These are phyloP conservation scores for Agrochola lota DNA, from an alignment of 2,888 invertebrate species.

Conservation along the genomic window DNA sequence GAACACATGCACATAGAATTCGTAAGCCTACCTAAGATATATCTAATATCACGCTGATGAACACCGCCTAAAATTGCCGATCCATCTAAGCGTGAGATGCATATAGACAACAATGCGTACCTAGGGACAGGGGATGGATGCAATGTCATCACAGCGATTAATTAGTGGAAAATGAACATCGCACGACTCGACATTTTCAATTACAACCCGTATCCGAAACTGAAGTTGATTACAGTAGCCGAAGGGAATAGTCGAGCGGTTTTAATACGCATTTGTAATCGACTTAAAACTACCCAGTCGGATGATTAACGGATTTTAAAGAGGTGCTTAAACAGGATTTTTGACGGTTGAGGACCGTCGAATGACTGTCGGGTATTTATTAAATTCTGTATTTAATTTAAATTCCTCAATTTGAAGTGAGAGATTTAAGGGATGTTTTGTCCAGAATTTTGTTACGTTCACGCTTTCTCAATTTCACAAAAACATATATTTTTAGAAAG, in stretches of 20 bases:
- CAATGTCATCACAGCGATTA: conserved; percentile 88
- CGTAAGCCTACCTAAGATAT: conserved; percentile 4
- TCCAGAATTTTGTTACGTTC: neutral
- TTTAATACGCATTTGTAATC: conserved; percentile 78
- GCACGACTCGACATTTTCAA: conserved; percentile 88
- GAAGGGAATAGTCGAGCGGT: conserved; percentile 78
- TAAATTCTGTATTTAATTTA: conserved; percentile 35
- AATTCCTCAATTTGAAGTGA: conserved; percentile 5
- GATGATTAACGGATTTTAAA: conserved; percentile 68
- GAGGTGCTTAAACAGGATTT: conserved; percentile 56
- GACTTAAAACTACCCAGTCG: conserved; percentile 78
- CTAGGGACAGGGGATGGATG: conserved; percentile 70
- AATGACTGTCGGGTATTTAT: conserved; percentile 27
- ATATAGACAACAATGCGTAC: conserved; percentile 69
- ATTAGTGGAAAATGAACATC: conserved; percentile 90
- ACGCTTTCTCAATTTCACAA: neutral
- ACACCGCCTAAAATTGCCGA: conserved; percentile 43
- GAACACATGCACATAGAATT: neutral
- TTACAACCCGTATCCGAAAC: conserved; percentile 82
- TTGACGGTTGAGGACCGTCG: conserved; percentile 28
- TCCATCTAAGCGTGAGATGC: conserved; percentile 56
- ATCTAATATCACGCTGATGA: conserved; percentile 22
- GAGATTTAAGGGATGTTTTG: conserved; percentile 11
- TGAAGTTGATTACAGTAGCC: conserved; percentile 82
- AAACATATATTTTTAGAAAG: neutral